These are phyloP conservation scores for Dryobotodes eremita DNA, from an alignment of 2,888 invertebrate species.

Conservation along the genomic window DNA sequence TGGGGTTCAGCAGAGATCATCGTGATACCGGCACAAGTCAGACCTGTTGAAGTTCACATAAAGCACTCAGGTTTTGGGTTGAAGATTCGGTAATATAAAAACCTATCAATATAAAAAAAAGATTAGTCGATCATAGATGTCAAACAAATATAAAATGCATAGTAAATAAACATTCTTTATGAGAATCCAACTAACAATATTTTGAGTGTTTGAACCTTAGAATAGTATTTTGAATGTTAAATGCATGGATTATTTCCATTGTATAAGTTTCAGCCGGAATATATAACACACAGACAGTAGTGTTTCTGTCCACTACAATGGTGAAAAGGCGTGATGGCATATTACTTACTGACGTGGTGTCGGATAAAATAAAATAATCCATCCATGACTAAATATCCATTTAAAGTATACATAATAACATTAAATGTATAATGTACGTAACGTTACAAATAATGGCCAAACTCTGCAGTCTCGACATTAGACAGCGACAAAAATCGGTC, in stretches of 20 bases:
- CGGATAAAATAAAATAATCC: neutral
- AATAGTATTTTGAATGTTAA: constrained; percentile 21
- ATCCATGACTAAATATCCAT: neutral
- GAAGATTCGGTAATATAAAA: neutral
- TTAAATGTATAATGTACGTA: neutral
- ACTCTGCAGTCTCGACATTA: too few relatives aligned
- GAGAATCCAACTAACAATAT: constrained; percentile 16
- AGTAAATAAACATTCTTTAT: neutral
- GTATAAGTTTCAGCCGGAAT: neutral
- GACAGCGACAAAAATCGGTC: too few relatives aligned
- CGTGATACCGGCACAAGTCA: constrained; percentile 9
- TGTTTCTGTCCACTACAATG: neutral
- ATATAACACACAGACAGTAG: neutral
- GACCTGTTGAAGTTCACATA: constrained; percentile 9
- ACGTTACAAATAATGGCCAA: neutral
- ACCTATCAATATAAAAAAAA: neutral
- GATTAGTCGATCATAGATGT: too few relatives aligned
- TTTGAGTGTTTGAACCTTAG: constrained; percentile 23
- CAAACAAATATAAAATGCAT: neutral
- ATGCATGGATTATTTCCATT: constrained; percentile 23
- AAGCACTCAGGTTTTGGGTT: neutral
- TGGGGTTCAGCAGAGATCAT: constrained; percentile 14
- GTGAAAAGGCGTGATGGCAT: neutral
- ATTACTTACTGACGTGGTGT: neutral
- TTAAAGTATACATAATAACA: constrained; percentile 4